These are phyloP conservation scores for Alethe diademata DNA, from an alignment of 2,113 vertebrate genomes.

Conservation along the genomic window DNA sequence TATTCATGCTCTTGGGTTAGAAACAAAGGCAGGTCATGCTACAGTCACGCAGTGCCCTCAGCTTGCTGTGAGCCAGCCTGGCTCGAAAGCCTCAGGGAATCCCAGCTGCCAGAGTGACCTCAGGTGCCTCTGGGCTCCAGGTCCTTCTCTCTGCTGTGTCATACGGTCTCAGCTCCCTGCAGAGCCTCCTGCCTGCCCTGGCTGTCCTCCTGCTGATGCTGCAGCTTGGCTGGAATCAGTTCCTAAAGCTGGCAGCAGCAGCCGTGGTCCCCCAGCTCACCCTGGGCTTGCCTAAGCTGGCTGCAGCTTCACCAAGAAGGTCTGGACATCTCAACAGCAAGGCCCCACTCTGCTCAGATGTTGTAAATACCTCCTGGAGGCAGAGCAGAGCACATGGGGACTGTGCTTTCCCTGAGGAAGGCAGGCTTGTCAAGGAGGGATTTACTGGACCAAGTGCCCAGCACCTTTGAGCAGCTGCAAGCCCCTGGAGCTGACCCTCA, in stretches of 20 bases:
- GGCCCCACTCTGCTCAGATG: too few relatives aligned
- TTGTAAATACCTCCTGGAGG: background rate
- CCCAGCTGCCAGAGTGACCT: background rate
- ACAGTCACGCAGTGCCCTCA: background rate
- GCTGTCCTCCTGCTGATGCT: background rate
- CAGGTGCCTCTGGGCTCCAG: constrained; percentile 25
- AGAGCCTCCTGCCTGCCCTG: background rate
- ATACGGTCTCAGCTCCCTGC: background rate
- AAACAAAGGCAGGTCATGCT: background rate
- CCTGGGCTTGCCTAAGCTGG: background rate
- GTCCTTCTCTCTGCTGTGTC: background rate
- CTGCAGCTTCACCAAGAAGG: background rate
- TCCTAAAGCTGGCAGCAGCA: background rate
- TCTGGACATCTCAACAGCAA: background rate
- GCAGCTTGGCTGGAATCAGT: background rate
- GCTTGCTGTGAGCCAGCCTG: background rate
- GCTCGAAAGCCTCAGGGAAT: background rate
- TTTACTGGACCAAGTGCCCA: background rate
- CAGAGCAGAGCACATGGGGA: background rate
- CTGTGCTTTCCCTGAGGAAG: background rate
- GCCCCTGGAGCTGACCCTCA: background rate
- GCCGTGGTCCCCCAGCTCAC: background rate
- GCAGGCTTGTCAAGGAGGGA: background rate
- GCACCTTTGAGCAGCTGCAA: background rate
- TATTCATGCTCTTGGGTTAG: background rate